phyloP scores from a whole-genome alignment of 2,113 vertebrate species.

The Plotosus lineatus region DNA sequence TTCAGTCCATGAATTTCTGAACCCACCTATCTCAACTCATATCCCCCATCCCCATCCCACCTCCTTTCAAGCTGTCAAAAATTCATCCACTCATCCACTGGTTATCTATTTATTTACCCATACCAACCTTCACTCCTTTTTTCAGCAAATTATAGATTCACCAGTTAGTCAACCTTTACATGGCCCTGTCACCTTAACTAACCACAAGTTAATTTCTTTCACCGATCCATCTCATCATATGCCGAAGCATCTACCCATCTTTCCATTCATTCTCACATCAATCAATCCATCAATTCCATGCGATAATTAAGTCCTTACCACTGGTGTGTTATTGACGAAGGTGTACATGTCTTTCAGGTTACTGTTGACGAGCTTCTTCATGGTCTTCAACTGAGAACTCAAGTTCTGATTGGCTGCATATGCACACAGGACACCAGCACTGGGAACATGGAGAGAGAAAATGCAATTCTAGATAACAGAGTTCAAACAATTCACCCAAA shows the following conservation, averaged over 20 bases:
- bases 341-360: conserved; percentile 88
- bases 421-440: conserved; percentile 84
- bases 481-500: background rate
- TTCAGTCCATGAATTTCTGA: background rate
- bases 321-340: conserved; percentile 79
- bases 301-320: conserved; percentile 77
- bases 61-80: background rate
- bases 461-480: background rate
- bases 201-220: too few relatives aligned
- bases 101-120: background rate
- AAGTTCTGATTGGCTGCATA: conserved; percentile 89
- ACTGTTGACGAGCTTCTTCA: conserved; percentile 80
- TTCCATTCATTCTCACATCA: background rate
- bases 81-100: background rate
- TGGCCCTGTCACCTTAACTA: too few relatives aligned
- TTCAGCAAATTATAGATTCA: background rate
- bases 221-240: background rate
- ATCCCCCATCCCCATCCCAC: background rate
- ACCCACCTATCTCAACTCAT: background rate
- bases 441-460: conserved; percentile 56
- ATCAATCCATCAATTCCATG: background rate
- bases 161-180: too few relatives aligned
- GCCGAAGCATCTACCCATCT: background rate
- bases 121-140: background rate
- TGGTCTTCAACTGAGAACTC: conserved; percentile 79